Base-by-base conservation (phyloP, 2,888 invertebrate genomes). In the Strigamia maritima region DNA sequence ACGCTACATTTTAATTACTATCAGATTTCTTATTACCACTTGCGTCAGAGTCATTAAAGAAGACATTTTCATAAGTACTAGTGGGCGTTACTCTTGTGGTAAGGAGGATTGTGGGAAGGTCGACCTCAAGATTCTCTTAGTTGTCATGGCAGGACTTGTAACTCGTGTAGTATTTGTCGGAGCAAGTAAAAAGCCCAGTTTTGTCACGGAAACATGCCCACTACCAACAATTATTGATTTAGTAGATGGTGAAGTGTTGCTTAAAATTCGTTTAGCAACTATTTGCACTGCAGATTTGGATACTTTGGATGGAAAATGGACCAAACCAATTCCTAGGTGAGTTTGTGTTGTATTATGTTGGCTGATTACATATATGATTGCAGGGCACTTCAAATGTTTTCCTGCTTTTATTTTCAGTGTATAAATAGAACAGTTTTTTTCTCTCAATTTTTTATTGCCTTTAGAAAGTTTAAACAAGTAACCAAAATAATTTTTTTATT, bases 261-360 rank as follows among this genome's bases (percentile, higher is more conserved):
- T 81, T 2, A 81, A 82, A 80, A 81, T 83, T 35, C 79, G 80
- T 16, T 76, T 82, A 14, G 81, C 83, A 10, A 82, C 83, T 0
- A 81, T 83, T 24, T 83, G 83, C 80, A 79, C 81, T 10, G 81
- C 81, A 19, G 83, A 83, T 76, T 80, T 83, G 12, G 82, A 82
- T 28, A 82, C 81, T 22, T 80, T 83, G 12, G 80, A 80, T 28
- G 83, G 83, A 4, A 80, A 80, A 78, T 80, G 82, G 19, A 81
- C 79, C 49, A 82, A 81, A 40, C 82, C 82, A 31, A 81, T 81
- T n/a, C 83, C 83, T 3, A 82, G 83, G 83, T 83, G 82, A 78
- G 76, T 76, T 14, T n/a, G 28, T 75, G 28, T 31, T 74, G 31
- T 49, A 6, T 65, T 65, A 12, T 22, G 4, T 65, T 22, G 60